phyloP scores from a whole-genome alignment of 1,140 invertebrate genomes.

The Drosophila melanica region DNA sequence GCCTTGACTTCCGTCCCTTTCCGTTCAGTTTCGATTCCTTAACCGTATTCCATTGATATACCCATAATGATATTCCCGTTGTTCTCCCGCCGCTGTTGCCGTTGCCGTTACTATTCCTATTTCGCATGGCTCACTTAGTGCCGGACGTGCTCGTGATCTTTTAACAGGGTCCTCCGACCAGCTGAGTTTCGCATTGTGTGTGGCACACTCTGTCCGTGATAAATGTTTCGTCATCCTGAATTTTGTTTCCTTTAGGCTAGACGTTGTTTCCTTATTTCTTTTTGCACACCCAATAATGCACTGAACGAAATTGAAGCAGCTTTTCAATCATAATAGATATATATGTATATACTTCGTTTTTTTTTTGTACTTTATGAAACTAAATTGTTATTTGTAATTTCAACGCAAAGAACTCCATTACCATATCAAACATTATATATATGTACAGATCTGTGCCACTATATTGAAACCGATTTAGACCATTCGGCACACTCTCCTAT shows the following conservation, averaged over 20 bases:
- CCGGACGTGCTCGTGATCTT: slow-evolving; percentile 50
- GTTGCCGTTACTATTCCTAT: slow-evolving; percentile 7
- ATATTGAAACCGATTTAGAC: too few relatives aligned
- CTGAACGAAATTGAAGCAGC: slow-evolving; percentile 6
- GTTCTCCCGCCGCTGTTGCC: slow-evolving; percentile 1
- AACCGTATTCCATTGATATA: slow-evolving; percentile 43
- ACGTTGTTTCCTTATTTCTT: neutral
- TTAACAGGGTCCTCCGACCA: slow-evolving; percentile 21
- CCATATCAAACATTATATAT: too few relatives aligned
- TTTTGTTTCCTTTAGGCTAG: slow-evolving; percentile 5
- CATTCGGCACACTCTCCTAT: neutral
- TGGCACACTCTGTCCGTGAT: slow-evolving; percentile 22
- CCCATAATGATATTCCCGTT: slow-evolving; percentile 44
- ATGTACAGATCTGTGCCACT: too few relatives aligned
- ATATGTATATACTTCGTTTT: neutral
- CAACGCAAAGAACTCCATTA: too few relatives aligned
- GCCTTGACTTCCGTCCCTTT: slow-evolving; percentile 37
- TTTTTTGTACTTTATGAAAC: neutral
- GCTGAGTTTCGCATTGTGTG: slow-evolving; percentile 24
- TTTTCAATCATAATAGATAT: too few relatives aligned
- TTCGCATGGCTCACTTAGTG: slow-evolving; percentile 44
- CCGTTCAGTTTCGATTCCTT: slow-evolving; percentile 19
- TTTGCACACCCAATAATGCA: slow-evolving; percentile 4
- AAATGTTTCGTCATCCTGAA: slow-evolving; percentile 35
- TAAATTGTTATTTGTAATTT: too few relatives aligned